These are phyloP conservation scores for Allygus modestus DNA, from an alignment of 2,888 invertebrate species.

Conservation along the genomic window DNA sequence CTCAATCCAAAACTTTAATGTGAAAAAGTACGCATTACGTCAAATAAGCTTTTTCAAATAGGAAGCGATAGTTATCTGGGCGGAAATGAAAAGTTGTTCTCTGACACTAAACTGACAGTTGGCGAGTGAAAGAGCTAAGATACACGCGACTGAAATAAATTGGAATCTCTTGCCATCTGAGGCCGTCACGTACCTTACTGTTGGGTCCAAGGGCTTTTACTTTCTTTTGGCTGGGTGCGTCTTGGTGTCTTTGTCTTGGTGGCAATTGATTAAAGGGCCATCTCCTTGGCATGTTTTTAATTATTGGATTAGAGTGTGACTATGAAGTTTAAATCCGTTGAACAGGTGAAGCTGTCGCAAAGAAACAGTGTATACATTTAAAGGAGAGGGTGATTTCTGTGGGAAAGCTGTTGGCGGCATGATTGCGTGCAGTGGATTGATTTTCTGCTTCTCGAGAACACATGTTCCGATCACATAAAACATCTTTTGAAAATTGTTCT, in stretches of 20 bases:
- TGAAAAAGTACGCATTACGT: too few species aligned
- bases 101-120: not conserved
- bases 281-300: not conserved
- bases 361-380: too few species aligned
- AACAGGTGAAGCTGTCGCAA: too few species aligned
- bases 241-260: not conserved
- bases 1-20: too few species aligned
- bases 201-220: constrained; percentile 6
- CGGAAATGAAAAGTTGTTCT: not conserved
- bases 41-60: not conserved
- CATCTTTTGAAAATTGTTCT: too few species aligned
- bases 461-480: too few species aligned
- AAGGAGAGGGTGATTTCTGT: too few species aligned
- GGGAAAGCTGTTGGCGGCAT: too few species aligned
- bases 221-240: not conserved
- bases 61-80: not conserved
- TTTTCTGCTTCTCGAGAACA: too few species aligned
- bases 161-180: not conserved
- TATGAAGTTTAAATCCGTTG: too few species aligned
- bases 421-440: too few species aligned
- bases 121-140: not conserved
- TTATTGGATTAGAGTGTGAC: too few species aligned
- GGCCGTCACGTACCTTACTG: not conserved
- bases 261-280: not conserved
- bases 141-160: constrained; percentile 24